Percentiles rank a stretch among this genome's conserved stretches.
These are phyloP conservation scores for Dyspetes luteomarginatus DNA, from an alignment of 2,888 invertebrate genomes.

Conservation along the genomic window DNA sequence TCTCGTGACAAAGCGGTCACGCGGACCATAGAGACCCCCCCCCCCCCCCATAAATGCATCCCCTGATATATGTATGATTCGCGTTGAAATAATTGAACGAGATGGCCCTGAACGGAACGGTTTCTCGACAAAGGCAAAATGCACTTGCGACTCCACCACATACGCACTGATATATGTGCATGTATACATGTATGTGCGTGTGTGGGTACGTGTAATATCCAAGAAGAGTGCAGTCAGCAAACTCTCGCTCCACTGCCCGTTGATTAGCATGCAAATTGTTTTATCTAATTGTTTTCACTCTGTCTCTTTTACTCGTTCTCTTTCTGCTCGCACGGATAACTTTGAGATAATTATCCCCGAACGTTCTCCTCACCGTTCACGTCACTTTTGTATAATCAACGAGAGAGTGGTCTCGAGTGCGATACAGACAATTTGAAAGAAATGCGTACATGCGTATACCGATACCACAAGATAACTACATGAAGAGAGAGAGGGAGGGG, in stretches of 20 bases:
- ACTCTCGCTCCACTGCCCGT: slow-evolving; percentile 49
- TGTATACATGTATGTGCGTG: slow-evolving; percentile 14
- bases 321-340: slow-evolving; percentile 37
- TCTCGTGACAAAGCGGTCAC: slow-evolving; percentile 69
- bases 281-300: slow-evolving; percentile 70
- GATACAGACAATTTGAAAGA: background rate
- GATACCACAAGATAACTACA: slow-evolving; percentile 22
- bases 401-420: background rate
- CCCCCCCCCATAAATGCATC: too few species aligned
- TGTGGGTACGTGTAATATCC: slow-evolving; percentile 23
- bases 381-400: slow-evolving; percentile 50
- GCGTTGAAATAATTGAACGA: slow-evolving; percentile 67
- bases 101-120: slow-evolving; percentile 59
- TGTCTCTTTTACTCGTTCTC: slow-evolving; percentile 36
- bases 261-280: slow-evolving; percentile 71
- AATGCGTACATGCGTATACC: slow-evolving; percentile 45
- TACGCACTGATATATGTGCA: background rate
- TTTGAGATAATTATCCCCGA: slow-evolving; percentile 59
- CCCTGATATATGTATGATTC: slow-evolving; percentile 63
- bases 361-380: slow-evolving; percentile 19
- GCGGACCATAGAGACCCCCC: slow-evolving; percentile 24
- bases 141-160: slow-evolving; percentile 21
- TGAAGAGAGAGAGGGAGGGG: slow-evolving; percentile 8
- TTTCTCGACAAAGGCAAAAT: slow-evolving; percentile 44
- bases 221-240: slow-evolving; percentile 6